phyloP scores from a whole-genome alignment of 2,113 vertebrate species.

The Glaucidium brasilianum region DNA sequence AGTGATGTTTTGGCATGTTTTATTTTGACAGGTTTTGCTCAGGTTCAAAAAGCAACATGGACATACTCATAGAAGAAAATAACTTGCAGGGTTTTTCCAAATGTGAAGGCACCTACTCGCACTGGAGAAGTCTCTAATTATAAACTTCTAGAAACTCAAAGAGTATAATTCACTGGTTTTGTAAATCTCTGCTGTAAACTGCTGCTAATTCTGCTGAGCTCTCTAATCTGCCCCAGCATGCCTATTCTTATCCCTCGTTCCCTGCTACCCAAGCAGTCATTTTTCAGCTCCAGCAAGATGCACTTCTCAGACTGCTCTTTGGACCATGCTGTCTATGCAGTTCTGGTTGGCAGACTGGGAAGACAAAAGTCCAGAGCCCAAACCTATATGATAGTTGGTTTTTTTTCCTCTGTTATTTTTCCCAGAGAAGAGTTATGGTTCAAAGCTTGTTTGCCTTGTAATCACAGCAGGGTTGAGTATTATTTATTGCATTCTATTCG shows the following conservation, averaged over 20 bases:
- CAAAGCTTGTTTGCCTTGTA: background rate
- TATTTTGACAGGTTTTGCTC: background rate
- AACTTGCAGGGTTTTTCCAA: background rate
- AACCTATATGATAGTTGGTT: background rate
- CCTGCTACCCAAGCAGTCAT: background rate
- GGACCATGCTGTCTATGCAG: rapidly evolving
- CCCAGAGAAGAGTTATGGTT: background rate
- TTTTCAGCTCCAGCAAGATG: background rate
- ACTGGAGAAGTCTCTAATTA: background rate
- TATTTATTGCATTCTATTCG: background rate
- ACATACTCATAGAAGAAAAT: background rate
- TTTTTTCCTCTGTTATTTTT: background rate
- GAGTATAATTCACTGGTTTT: background rate
- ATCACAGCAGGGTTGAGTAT: background rate
- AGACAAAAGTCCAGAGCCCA: background rate
- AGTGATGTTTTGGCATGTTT: background rate
- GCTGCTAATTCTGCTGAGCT: background rate
- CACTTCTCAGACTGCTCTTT: background rate
- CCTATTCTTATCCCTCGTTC: background rate
- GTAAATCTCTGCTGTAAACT: background rate
- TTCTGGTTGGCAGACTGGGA: background rate
- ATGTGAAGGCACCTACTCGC: background rate
- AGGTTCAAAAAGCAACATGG: background rate
- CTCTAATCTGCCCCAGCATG: background rate
- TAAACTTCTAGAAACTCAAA: background rate